These are phyloP conservation scores for Acomys russatus DNA, from an alignment of 2,797 vertebrate species.

Conservation along the genomic window DNA sequence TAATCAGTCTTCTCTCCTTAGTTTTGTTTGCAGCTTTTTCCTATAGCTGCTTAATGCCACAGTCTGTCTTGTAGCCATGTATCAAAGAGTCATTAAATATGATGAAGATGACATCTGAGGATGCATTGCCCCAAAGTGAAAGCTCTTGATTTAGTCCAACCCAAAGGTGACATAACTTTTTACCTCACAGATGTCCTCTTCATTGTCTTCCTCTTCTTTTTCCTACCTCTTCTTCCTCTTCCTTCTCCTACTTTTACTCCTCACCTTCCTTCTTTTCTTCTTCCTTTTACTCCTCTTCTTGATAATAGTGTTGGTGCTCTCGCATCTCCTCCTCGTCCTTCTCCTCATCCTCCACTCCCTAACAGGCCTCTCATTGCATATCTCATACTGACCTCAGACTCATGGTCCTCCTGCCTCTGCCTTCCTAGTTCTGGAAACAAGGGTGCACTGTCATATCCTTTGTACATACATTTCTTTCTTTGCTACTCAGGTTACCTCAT, in stretches of 20 bases:
- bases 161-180: not conserved
- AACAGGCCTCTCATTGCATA: not conserved
- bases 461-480: not conserved
- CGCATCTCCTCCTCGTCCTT: not conserved
- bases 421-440: not conserved
- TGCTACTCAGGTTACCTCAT: not conserved
- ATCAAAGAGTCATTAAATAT: constrained; percentile 53
- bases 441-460: not conserved
- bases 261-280: rapidly evolving
- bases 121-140: not conserved
- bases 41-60: constrained; percentile 76
- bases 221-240: not conserved
- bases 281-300: not conserved
- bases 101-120: constrained; percentile 28
- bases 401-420: not conserved
- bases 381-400: not conserved
- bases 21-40: constrained; percentile 74
- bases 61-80: constrained; percentile 67
- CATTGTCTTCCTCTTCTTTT: not conserved
- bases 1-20: constrained; percentile 75
- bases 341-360: not conserved
- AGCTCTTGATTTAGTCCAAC: constrained; percentile 3
- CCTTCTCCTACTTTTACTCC: rapidly evolving
- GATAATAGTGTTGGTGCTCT: not conserved
- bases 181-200: too few species aligned